Evolutionary conservation across 2,888 invertebrate genomes (phyloP).

Genomic region (Stomorhina lunata): DNA sequence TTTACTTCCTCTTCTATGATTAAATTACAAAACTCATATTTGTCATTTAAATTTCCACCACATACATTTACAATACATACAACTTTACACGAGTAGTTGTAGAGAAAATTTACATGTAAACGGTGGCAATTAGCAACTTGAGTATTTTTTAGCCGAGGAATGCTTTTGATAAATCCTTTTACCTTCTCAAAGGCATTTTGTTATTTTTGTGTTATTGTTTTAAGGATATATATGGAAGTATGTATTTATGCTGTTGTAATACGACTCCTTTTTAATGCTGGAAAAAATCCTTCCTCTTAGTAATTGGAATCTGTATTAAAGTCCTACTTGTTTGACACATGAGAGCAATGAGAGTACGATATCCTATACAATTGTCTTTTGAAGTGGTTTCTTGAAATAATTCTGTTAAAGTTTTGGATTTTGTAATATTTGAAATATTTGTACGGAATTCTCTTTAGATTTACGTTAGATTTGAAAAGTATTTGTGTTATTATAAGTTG

Average conservation of each 20-base stretch:
- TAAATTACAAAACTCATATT: slow-evolving; percentile 65
- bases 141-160: slow-evolving; percentile 65
- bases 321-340: neutral
- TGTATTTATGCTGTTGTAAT: slow-evolving; percentile 25
- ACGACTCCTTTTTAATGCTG: slow-evolving; percentile 44
- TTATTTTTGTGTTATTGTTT: slow-evolving; percentile 22
- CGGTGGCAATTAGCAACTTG: slow-evolving; percentile 66
- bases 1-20: slow-evolving; percentile 23
- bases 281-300: slow-evolving; percentile 23
- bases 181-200: slow-evolving; percentile 18
- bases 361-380: slow-evolving; percentile 49
- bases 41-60: slow-evolving; percentile 56
- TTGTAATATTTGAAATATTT: slow-evolving; percentile 44
- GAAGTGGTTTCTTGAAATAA: slow-evolving; percentile 62
- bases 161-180: slow-evolving; percentile 68
- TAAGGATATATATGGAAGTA: too few species aligned
- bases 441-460: too few species aligned
- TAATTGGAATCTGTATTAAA: slow-evolving; percentile 2
- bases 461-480: too few species aligned
- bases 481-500: too few species aligned
- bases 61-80: slow-evolving; percentile 22
- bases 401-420: slow-evolving; percentile 55
- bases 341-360: neutral
- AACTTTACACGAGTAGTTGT: slow-evolving; percentile 20
- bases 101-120: slow-evolving; percentile 56